Evolutionary conservation across 2,113 vertebrate species (phyloP), one percentile per base, ranked within the genome.

Genomic region (Sinocyclocheilus grahami): DNA sequence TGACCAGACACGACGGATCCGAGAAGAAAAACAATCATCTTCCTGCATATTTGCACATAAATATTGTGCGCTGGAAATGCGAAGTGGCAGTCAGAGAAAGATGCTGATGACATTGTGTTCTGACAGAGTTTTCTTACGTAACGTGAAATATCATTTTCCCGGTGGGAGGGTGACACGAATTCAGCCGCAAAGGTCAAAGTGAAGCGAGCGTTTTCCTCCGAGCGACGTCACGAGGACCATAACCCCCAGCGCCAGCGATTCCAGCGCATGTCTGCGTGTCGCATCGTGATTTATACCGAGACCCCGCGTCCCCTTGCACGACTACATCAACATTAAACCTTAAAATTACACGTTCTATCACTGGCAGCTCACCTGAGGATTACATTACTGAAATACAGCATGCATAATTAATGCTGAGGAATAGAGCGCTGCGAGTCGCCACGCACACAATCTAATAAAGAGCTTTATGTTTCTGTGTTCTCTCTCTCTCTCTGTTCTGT

Each of bases 321-420:
- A 33, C 79, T 84, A 94, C 92, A 90, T 95, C 91, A 94, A 96
- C 97, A 97, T 98, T 98, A 98, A 97, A 96, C 96, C 95, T 96
- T 93, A 94, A 96, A 95, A 95, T 94, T 92, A 96, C 93, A 94
- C 95, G 94, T 96, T 97, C 94, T 92, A 93, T 95, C 94, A 95
- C 95, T 90, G 82, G 88, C 94, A 91, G 95, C 97, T 98, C 97
- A 99, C 97, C 97, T 98, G 97, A 97, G 98, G 97, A 98, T 94
- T 97, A 95, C 97, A 97, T 97, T 97, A 96, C 97, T 96, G 97
- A 97, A 97, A 97, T 97, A 97, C 96, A 94, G 96, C 92, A 97
- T 99, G 97, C 98, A 99, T 99, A 98, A 99, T 98, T 99, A 96
- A 99, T 98, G 96, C 93, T 96, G 96, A 96, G 95, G 96, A 98